Evolutionary conservation across 2,113 vertebrate species (phyloP).

Genomic region (Eudorcas thomsonii): DNA sequence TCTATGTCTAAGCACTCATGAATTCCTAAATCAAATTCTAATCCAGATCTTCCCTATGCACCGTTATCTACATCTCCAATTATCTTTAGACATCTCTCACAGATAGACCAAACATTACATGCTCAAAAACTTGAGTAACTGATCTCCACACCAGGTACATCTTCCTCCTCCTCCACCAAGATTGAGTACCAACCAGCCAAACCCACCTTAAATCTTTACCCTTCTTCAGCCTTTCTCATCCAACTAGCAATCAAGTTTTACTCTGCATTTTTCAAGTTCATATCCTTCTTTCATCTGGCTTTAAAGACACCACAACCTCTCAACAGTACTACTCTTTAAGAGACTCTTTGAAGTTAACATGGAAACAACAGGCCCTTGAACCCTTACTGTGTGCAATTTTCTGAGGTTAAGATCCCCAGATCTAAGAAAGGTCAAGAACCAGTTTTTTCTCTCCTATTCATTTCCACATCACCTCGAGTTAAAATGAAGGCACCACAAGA

Average conservation of each 20-base stretch:
- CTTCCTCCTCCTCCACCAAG: neutral
- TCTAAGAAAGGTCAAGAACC: neutral
- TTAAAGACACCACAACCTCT: neutral
- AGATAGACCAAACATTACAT: neutral
- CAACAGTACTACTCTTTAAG: neutral
- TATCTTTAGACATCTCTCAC: neutral
- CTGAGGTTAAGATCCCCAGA: neutral
- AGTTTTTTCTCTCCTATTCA: neutral
- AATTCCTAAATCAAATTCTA: neutral
- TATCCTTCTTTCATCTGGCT: neutral
- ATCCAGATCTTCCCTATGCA: neutral
- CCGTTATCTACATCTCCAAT: neutral
- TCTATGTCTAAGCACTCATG: neutral
- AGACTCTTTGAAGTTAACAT: neutral
- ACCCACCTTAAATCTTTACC: neutral
- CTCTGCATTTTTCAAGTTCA: neutral
- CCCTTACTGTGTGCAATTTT: neutral
- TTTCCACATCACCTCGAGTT: neutral
- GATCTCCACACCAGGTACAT: neutral
- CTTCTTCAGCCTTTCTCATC: neutral
- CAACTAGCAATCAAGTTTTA: neutral
- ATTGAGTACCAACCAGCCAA: neutral
- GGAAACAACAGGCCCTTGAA: neutral
- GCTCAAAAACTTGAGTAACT: neutral
- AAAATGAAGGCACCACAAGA: neutral